Evolutionary conservation across 2,888 invertebrate species (phyloP), one percentile per base, ranked within the genome.

Genomic region (Nomada goodeniana): DNA sequence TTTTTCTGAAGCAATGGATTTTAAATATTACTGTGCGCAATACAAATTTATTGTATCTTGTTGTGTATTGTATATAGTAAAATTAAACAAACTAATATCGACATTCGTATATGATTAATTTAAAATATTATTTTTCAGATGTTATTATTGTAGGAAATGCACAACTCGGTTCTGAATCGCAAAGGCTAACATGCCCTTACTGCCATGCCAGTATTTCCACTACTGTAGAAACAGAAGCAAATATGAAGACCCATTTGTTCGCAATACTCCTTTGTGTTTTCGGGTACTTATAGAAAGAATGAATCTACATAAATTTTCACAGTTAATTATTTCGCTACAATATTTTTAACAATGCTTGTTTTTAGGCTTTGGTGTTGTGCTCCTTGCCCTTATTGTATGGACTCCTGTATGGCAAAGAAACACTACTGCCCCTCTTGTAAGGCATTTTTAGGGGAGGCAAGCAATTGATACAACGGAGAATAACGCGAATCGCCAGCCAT

Each of bases 401-500:
- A 95, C 82, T 92, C 91, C 29, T 95, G 94, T 70, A 87, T 94
- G 84, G 90, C 90, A 36, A 92, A 92, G 70, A 94, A 94, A 76
- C 95, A 95, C 83, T 95, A 94, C 83, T 95, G 95, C 84, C 94
- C 94, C 47, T 88, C 92, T 60, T 95, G 95, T 86, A 90, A 92
- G 29, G 88, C 93, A 0, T 95, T 89, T 82, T 89, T 95, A 55
- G 95, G 95, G 57, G 82, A 88, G 65, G 89, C 90, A 67, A 87
- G 88, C 1, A 91, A 90, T 80, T 93, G 86, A 88, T 61, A 60
- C 9, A 2, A 60, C n/a, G 1, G 0, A 63, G 15, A 3, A 15
- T 0, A 13, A 71, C 15, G 9, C 7, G 36, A 36, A 55, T 52
- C 5, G 15, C 18, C 29, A 2, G 47, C 1, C 15, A 5, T 18